Percentiles rank a stretch among this genome's conserved stretches.
Evolutionary conservation across 2,888 invertebrate species (phyloP).

Genomic region (Drosophila mettleri): DNA sequence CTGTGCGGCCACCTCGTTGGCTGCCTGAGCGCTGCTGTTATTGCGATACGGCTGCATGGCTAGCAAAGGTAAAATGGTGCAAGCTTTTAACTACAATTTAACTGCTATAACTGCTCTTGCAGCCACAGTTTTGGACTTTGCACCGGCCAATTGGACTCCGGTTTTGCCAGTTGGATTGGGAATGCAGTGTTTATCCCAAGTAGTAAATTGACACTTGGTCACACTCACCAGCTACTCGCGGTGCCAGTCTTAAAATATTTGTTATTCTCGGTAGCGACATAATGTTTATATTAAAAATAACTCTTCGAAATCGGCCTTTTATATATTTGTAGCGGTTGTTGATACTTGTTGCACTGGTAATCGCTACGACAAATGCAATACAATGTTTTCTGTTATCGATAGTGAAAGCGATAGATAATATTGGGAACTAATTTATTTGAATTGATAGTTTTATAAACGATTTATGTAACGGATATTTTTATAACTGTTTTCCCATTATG

Average conservation of each 20-base stretch:
- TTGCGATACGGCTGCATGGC: conserved; percentile 58
- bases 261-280: conserved; percentile 45
- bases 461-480: not conserved
- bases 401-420: not conserved
- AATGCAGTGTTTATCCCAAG: not conserved
- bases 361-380: not conserved
- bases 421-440: not conserved
- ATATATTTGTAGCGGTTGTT: conserved; percentile 30
- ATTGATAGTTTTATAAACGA: not conserved
- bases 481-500: not conserved
- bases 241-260: conserved; percentile 17
- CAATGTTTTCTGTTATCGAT: conserved; percentile 12
- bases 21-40: conserved; percentile 26
- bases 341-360: conserved; percentile 5
- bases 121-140: conserved; percentile 44
- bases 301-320: conserved; percentile 4
- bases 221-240: conserved; percentile 38
- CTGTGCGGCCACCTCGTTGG: conserved; percentile 25
- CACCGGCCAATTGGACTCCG: conserved; percentile 25
- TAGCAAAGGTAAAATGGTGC: conserved; percentile 1
- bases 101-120: conserved; percentile 2
- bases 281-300: not conserved
- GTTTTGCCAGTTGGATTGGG: not conserved
- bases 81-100: not conserved
- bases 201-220: not conserved